Base-by-base conservation (phyloP, 1,140 invertebrate genomes). In the Dolichoris vasculosae region DNA sequence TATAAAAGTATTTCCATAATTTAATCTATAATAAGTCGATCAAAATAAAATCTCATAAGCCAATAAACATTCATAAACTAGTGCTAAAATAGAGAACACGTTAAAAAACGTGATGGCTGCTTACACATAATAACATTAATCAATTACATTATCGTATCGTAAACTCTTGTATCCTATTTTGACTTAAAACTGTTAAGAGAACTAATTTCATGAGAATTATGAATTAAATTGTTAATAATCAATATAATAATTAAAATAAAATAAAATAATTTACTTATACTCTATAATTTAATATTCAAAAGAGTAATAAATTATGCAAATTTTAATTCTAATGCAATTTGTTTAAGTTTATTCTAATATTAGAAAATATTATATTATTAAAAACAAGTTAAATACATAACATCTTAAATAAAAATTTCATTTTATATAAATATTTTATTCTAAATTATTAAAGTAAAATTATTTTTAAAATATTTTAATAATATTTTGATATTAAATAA, bases 241-340 rank as follows among this genome's bases (percentile, higher is more conserved):
- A 8, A 43, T 43, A 73, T n/a, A 26, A 73, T 9, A 43, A 73
- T 40, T n/a, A 73, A 26, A 73, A 43, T 73, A 51, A 77, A 55
- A 46, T 77, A 77, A 77, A 48, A 23, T 35, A 55, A 51, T 32
- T 77, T 55, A 78, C n/a, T 40, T 80, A 43, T 81, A 67, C 75
- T 35, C 11, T 43, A 35, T 32, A 48, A 40, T 7, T 3, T 20
- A 51, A 48, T 48, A 71, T 48, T 35, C 20, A 35, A 38, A 81
- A 15, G 43, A 69, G 43, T 23, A 82, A 82, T 69, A 38, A 82
- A 82, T 71, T 82, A 46, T 69, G 26, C 64, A 63, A 79, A 73
- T 69, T 73, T 83, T 73, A 51, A 64, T n/a, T 63, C 0, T 63
- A 64, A 48, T 80, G 32, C n/a, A 71, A 2, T 40, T 3, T 73